Conservation (phyloP, 2,113 vertebrate species). For the Pitta sordida region DNA sequence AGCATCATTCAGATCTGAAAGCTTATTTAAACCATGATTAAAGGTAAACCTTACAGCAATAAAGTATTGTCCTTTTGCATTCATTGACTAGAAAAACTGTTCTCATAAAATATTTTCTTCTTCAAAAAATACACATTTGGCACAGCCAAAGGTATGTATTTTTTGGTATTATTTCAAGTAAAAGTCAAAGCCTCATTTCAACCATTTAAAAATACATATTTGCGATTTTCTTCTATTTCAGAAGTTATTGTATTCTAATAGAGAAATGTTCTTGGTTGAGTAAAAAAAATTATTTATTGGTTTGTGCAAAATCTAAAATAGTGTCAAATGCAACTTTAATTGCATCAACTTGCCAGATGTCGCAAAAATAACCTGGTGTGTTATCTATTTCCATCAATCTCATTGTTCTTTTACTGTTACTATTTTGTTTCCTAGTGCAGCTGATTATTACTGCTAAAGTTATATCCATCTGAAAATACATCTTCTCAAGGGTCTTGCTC, state of each 20-base stretch:
- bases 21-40: background rate
- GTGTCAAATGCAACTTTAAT: background rate
- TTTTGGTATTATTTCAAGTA: background rate
- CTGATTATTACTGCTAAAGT: background rate
- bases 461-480: background rate
- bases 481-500: background rate
- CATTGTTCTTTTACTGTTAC: background rate
- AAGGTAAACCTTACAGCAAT: background rate
- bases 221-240: background rate
- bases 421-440: background rate
- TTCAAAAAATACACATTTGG: background rate
- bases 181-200: background rate
- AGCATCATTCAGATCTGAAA: background rate
- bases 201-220: background rate
- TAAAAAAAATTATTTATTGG: background rate
- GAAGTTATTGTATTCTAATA: background rate
- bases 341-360: background rate
- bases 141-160: background rate
- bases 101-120: background rate
- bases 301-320: background rate
- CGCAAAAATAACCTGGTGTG: background rate
- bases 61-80: background rate
- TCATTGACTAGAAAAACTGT: background rate
- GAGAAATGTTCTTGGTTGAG: background rate
- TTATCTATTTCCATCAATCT: background rate